Evolutionary conservation across 2,888 invertebrate genomes (phyloP).

Genomic region (Disparrhopalites patrizii): DNA sequence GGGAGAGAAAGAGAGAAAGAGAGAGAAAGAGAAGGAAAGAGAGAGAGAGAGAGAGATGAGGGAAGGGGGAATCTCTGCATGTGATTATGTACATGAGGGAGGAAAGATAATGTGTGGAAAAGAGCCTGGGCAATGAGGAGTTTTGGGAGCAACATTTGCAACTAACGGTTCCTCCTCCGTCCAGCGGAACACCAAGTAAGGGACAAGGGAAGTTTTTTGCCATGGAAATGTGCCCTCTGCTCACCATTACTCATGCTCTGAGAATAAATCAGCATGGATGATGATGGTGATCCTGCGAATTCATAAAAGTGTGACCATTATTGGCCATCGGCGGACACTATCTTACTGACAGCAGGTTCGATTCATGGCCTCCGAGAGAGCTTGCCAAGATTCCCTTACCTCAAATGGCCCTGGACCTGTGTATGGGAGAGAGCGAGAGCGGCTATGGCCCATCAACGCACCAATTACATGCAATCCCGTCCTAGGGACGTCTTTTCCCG

Average conservation of each 20-base stretch:
- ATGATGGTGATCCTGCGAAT: slow-evolving; percentile 22
- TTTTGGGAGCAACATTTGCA: slow-evolving; percentile 26
- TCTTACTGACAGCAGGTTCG: slow-evolving; percentile 12
- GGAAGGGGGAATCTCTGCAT: too few relatives aligned
- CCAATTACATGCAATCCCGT: slow-evolving; percentile 30
- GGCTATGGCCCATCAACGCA: slow-evolving; percentile 26
- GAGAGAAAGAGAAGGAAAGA: slow-evolving; percentile 1
- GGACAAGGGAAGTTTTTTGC: slow-evolving; percentile 1
- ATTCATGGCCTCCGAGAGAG: slow-evolving; percentile 3
- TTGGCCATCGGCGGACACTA: slow-evolving; percentile 19
- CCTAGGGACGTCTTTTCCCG: slow-evolving; percentile 25
- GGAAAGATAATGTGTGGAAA: slow-evolving; percentile 18
- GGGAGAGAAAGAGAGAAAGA: background rate
- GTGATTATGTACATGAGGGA: too few relatives aligned
- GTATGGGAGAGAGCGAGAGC: too few relatives aligned
- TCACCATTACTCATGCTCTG: slow-evolving; percentile 17
- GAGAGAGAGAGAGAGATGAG: background rate
- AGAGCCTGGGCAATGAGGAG: slow-evolving; percentile 8
- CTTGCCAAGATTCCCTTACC: slow-evolving; percentile 12
- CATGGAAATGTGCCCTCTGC: background rate
- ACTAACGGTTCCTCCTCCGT: slow-evolving; percentile 23
- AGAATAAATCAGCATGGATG: slow-evolving; percentile 23
- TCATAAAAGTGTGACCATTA: slow-evolving; percentile 24
- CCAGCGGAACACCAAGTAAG: background rate
- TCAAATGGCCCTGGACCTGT: background rate